Percentiles rank a stretch among this genome's conserved stretches.
phyloP scores from a whole-genome alignment of 2,113 vertebrate genomes.

The Heteronetta atricapilla region DNA sequence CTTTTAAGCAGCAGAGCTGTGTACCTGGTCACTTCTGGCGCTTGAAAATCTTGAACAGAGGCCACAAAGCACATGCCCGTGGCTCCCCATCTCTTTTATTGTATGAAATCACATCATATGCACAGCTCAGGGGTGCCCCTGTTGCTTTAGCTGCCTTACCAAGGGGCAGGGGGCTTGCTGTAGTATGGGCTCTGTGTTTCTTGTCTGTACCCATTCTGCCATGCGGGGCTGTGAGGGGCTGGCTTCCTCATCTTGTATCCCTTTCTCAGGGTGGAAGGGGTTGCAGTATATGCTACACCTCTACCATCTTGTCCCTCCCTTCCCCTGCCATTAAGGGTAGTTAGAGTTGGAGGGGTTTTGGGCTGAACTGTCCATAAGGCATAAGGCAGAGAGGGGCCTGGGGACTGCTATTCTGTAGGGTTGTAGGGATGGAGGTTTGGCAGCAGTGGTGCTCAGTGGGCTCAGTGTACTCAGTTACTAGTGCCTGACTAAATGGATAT shows the following conservation, averaged over 20 bases:
- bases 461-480: neutral
- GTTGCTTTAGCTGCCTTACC: neutral
- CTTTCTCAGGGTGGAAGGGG: neutral
- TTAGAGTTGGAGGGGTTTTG: neutral
- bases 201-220: neutral
- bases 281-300: neutral
- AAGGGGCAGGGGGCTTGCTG: neutral
- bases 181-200: neutral
- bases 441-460: neutral
- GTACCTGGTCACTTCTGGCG: neutral
- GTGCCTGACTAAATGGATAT: neutral
- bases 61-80: neutral
- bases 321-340: neutral
- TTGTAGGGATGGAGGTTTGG: fast-evolving
- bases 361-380: neutral
- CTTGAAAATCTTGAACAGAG: neutral
- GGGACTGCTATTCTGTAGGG: neutral
- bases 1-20: neutral
- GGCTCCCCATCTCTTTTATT: neutral
- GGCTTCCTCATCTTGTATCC: neutral
- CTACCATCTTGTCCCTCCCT: neutral
- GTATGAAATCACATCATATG: fast-evolving
- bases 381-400: neutral
- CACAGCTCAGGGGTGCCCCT: neutral
- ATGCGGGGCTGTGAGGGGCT: neutral